Base-by-base conservation (phyloP, 2,888 invertebrate genomes). In the Cyrtodaria siliqua region DNA sequence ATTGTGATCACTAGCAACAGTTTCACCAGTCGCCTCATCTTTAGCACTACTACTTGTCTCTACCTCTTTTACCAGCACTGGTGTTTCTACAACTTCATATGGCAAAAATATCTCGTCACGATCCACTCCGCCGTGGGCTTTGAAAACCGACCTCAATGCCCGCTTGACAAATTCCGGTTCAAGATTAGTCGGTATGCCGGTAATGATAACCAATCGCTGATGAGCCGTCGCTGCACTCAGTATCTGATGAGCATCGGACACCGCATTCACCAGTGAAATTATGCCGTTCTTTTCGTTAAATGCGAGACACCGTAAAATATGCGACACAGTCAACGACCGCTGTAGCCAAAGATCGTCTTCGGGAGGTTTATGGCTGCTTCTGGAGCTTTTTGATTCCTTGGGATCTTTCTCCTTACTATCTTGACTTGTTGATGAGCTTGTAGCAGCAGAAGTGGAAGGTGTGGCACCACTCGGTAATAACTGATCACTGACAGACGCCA, bases 321-420 rank as follows among this genome's bases (percentile, higher is more conserved):
- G 89, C 2, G 91, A 90, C 57, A 91, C 85, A 26, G 89, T 89
- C n/a, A 90, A 74, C 6, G 90, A 90, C 16, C 89, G 83, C 50
- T 91, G 89, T 56, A 92, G 90, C 92, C 92, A 92, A 1, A 91
- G 78, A 76, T 90, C 86, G 52, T 92, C 92, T 55, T 92, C 92
- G n/a, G 77, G 68, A 56, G 83, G 82, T n/a, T n/a, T n/a, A n/a
- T n/a, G n/a, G n/a, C 67, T 57, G 27, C 60, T 63, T 20, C 68
- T 52, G 0, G 42, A 9, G 33, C 49, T 64, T 42, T 63, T 75
- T 3, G 80, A 27, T 2, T 79, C 79, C 53, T 62, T 79, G 16
- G 47, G 20, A 0, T 72, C 72, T 49, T 67, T 68, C 14, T 62
- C 70, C 20, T 72, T 75, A 47, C 47, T 47, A 8, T 52, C 52